These are phyloP conservation scores for Trididemnum miniatum DNA, from an alignment of 23 tunicate genomes.

Conservation along the genomic window DNA sequence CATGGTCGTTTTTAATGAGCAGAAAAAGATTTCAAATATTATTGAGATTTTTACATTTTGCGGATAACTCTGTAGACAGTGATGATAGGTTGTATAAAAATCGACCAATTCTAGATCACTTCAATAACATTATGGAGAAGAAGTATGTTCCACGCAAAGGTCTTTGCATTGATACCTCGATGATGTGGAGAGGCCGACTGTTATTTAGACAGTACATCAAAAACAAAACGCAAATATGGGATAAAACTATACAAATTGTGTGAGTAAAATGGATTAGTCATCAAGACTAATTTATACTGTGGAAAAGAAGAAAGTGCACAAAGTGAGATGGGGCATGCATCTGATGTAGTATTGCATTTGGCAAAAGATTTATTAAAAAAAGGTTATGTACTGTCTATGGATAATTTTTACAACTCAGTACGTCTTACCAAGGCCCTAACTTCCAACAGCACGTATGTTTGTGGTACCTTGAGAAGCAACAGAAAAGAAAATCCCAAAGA, in stretches of 20 bases:
- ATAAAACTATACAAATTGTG: slow-evolving; percentile 3
- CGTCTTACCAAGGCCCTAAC: slow-evolving; percentile 15
- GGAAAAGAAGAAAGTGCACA: slow-evolving; percentile 8
- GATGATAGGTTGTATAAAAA: not conserved
- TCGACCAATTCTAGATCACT: slow-evolving; percentile 7
- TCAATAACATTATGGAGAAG: not conserved
- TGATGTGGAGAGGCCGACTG: slow-evolving; percentile 8
- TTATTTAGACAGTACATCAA: not conserved
- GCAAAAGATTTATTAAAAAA: not conserved
- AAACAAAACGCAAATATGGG: slow-evolving; percentile 13
- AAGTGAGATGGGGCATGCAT: not conserved
- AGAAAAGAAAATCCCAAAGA: slow-evolving; percentile 26
- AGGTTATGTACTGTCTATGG: slow-evolving; percentile 21
- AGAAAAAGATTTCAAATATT: slow-evolving; percentile 12
- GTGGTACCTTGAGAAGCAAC: slow-evolving; percentile 10
- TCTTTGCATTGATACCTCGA: not conserved
- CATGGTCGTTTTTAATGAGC: slow-evolving; percentile 2
- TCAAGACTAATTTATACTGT: slow-evolving; percentile 19
- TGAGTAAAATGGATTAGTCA: slow-evolving; percentile 5
- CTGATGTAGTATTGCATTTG: slow-evolving; percentile 12
- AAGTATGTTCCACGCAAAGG: not conserved
- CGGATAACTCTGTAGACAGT: not conserved
- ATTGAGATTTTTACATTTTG: slow-evolving; percentile 10
- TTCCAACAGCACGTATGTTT: slow-evolving; percentile 8
- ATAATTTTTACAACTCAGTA: slow-evolving; percentile 1